phyloP scores from a whole-genome alignment of 2,888 invertebrate species.

The Charanyca ferruginea region DNA sequence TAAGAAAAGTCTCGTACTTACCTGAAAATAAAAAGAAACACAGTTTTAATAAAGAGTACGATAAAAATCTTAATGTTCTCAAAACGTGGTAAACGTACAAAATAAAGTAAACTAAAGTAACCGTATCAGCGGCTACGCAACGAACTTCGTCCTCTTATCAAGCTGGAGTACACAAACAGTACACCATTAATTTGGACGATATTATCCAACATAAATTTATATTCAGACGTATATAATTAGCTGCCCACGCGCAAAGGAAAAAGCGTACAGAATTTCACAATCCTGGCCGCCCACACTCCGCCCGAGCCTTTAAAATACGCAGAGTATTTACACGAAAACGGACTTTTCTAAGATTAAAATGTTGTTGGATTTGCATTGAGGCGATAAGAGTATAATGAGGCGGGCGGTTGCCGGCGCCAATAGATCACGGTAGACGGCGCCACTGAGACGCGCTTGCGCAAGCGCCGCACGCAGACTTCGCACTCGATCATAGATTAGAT shows the following conservation, averaged over 20 bases:
- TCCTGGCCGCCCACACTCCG: conserved; percentile 74
- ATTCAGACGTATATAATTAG: conserved; percentile 85
- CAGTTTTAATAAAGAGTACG: conserved; percentile 43
- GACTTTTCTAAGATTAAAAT: conserved; percentile 80
- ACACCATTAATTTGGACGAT: conserved; percentile 73
- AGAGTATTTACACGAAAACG: conserved; percentile 79
- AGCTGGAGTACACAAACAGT: conserved; percentile 69
- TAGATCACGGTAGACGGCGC: conserved; percentile 88
- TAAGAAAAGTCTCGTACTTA: conserved; percentile 69
- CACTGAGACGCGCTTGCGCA: conserved; percentile 79
- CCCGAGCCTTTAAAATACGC: conserved; percentile 74
- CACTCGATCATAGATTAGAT: conserved; percentile 71
- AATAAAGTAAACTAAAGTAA: conserved; percentile 20
- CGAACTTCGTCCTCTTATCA: conserved; percentile 66
- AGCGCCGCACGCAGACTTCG: conserved; percentile 70
- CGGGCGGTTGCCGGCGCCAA: conserved; percentile 77
- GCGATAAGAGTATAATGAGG: conserved; percentile 84
- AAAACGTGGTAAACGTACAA: conserved; percentile 32
- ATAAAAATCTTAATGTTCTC: conserved; percentile 40
- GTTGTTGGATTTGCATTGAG: conserved; percentile 84
- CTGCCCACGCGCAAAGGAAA: conserved; percentile 83
- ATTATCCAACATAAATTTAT: conserved; percentile 83
- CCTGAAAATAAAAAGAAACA: conserved; percentile 69
- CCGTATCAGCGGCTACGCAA: conserved; percentile 19
- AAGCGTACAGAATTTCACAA: conserved; percentile 86